Conservation (phyloP, 2,888 invertebrate genomes). For the Drosophila anomalata region DNA sequence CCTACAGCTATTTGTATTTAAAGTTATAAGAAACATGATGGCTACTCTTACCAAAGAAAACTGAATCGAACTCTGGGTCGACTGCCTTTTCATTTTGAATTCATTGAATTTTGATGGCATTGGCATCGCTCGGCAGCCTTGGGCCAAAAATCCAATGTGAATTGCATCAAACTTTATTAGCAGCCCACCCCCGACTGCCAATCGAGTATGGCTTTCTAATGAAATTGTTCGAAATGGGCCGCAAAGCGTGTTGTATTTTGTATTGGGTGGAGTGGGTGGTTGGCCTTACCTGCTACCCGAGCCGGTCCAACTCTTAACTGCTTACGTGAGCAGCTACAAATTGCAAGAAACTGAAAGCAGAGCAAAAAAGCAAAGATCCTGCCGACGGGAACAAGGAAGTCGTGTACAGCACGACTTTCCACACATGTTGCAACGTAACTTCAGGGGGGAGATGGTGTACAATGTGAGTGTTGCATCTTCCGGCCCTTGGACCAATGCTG, state of each 20-base stretch:
- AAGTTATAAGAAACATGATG: no score
- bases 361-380: slow-evolving; percentile 35
- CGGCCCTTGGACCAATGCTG: slow-evolving; percentile 38
- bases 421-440: slow-evolving; percentile 58
- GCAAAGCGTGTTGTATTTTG: slow-evolving; percentile 43
- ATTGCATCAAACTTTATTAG: slow-evolving; percentile 50
- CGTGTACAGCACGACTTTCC: slow-evolving; percentile 38
- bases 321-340: slow-evolving; percentile 60
- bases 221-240: slow-evolving; percentile 24
- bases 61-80: slow-evolving; percentile 23
- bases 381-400: slow-evolving; percentile 25
- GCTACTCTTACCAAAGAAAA: slow-evolving; percentile 14
- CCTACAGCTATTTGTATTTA: no score
- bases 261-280: not conserved
- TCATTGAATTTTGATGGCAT: slow-evolving; percentile 52
- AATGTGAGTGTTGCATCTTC: not conserved
- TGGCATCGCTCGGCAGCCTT: slow-evolving; percentile 14
- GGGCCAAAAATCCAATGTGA: slow-evolving; percentile 32
- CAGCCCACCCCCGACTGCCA: slow-evolving; percentile 5
- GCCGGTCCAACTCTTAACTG: slow-evolving; percentile 40
- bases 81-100: slow-evolving; percentile 58
- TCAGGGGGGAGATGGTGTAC: not conserved
- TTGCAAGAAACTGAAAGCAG: slow-evolving; percentile 25
- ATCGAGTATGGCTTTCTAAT: slow-evolving; percentile 29
- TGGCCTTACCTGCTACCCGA: slow-evolving; percentile 10